These are phyloP conservation scores for Brachypteracias leptosomus DNA, from an alignment of 2,113 vertebrate genomes.

Conservation along the genomic window DNA sequence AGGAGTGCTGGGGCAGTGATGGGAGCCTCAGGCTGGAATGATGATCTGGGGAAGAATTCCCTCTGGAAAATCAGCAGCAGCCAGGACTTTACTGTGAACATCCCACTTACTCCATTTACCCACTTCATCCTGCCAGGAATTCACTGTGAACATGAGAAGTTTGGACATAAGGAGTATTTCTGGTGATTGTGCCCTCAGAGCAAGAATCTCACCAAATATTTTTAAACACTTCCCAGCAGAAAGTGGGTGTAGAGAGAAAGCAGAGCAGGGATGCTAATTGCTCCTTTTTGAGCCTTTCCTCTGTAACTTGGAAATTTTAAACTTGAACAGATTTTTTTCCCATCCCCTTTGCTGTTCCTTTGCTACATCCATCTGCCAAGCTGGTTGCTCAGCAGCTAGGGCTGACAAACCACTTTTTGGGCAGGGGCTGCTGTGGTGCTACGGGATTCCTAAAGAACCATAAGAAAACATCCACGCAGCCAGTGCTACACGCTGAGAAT, in stretches of 20 bases:
- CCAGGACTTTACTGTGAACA: background rate
- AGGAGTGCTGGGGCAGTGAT: accelerated
- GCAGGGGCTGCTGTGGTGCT: background rate
- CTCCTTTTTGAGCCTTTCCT: conserved; percentile 33
- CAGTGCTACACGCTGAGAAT: background rate
- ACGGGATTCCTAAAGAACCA: background rate
- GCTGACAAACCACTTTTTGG: background rate
- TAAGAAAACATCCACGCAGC: background rate
- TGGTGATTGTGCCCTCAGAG: background rate
- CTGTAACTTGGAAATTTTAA: background rate
- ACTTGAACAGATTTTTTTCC: background rate
- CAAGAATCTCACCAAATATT: conserved; percentile 7
- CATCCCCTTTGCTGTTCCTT: background rate
- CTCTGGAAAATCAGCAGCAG: background rate
- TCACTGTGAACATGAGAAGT: background rate
- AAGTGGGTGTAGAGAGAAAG: conserved; percentile 33
- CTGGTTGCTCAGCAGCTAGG: background rate
- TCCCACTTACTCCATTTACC: background rate
- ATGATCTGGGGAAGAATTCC: background rate
- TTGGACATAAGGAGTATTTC: background rate
- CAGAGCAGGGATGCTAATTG: background rate
- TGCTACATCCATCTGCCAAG: background rate
- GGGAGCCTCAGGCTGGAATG: background rate
- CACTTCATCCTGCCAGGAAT: background rate
- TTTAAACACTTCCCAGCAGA: conserved; percentile 27